Conservation (phyloP, 1,140 invertebrate species). For the Eupristina koningsbergeri region DNA sequence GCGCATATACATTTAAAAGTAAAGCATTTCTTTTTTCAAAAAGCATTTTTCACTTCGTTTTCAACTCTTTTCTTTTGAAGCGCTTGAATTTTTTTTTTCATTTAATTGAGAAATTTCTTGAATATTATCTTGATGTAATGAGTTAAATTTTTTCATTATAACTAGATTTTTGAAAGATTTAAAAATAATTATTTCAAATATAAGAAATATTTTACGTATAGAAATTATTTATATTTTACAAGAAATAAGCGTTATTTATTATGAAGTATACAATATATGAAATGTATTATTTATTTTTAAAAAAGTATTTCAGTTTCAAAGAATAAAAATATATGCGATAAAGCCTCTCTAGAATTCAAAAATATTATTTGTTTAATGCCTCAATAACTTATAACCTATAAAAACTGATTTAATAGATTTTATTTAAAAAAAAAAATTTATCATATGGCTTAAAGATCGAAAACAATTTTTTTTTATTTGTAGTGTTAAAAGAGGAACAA, state of each 20-base stretch:
- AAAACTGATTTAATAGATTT: no score
- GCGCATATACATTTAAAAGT: not conserved
- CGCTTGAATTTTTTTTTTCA: not conserved
- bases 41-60: not conserved
- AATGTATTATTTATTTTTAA: not conserved
- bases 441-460: no score
- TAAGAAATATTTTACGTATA: not conserved
- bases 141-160: not conserved
- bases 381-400: no score
- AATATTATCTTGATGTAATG: not conserved
- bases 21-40: not conserved
- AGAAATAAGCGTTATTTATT: not conserved
- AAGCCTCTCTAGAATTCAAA: no score
- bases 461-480: no score
- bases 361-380: no score
- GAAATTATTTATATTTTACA: not conserved
- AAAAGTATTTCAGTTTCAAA: not conserved
- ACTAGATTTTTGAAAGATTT: not conserved
- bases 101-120: not conserved
- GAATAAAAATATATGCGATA: no score
- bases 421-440: no score
- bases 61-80: not conserved
- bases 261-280: not conserved
- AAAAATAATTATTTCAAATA: not conserved
- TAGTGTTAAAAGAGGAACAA: no score